Base-by-base conservation (phyloP, 2,113 vertebrate species). In the Taxidea taxus region DNA sequence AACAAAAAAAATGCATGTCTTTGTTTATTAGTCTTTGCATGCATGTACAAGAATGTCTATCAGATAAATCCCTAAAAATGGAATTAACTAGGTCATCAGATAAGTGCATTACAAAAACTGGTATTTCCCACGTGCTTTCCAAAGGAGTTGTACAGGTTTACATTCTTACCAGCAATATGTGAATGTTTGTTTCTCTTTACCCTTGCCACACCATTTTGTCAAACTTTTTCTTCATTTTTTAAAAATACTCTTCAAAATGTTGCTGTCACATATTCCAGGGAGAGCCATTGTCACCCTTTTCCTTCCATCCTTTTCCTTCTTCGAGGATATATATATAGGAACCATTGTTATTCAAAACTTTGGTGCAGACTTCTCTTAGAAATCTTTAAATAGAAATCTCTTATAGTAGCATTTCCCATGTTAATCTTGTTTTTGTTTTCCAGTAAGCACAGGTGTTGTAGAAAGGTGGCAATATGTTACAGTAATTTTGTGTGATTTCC, bases 221-320 rank as follows among this genome's bases (percentile, higher is more conserved):
- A 87, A 81, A 58, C 4, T 14, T 91, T 58, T 29, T 72, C n/a
- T 49, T 91, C 16, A 31, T 78, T 85, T 84, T 82, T 29, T 95
- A 9, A 77, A 89, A 62, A 47, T 44, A 90, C 44, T 91, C 74
- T 95, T 91, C 18, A 82, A 91, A 96, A n/a, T 62, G 20, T 84
- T 64, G 9, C 64, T 87, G 21, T 54, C 44, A 54, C 8, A 13
- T 60, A 77, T 49, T 83, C n/a, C 47, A 90, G 4, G 10, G 12
- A 15, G 27, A 96, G 5, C 2, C 27, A 23, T 54, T 51, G 21
- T 75, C 34, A 86, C 25, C n/a, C 31, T 39, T 90, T 90, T 21
- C 16, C 8, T 75, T 83, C 15, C 1, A 14, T 54, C 20, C 23
- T 75, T 91, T 74, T 1, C 31, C 8, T 39, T 80, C 84, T 80